Evolutionary conservation across 2,888 invertebrate species (phyloP).

Genomic region (Amiota mariae): DNA sequence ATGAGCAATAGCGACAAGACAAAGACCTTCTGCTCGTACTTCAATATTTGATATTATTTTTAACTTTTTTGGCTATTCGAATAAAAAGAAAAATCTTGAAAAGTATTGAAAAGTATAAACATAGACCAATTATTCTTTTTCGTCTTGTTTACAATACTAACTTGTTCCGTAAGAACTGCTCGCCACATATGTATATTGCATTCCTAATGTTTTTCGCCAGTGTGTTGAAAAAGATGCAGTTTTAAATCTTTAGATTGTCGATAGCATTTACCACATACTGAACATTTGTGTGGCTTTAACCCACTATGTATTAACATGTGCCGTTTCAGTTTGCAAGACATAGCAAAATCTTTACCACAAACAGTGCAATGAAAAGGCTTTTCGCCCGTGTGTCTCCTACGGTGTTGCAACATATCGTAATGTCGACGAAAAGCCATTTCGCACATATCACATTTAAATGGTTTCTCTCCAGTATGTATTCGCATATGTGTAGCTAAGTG

Average conservation of each 20-base stretch:
- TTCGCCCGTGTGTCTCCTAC: conserved; percentile 80
- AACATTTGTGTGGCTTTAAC: conserved; percentile 77
- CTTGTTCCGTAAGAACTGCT: conserved; percentile 77
- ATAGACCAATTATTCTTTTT: conserved; percentile 78
- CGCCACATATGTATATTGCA: conserved; percentile 67
- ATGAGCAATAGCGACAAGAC: too few relatives aligned
- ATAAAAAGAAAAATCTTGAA: too few relatives aligned
- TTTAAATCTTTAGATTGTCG: conserved; percentile 82
- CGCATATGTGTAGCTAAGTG: conserved; percentile 80
- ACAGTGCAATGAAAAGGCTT: conserved; percentile 78
- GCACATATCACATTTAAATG: conserved; percentile 77
- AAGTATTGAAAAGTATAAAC: too few relatives aligned
- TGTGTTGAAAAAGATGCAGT: conserved; percentile 80
- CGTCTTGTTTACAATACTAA: conserved; percentile 78
- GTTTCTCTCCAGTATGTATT: conserved; percentile 75
- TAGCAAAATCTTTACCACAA: conserved; percentile 77
- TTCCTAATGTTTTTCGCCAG: conserved; percentile 73
- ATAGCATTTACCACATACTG: conserved; percentile 75
- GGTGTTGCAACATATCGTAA: conserved; percentile 78
- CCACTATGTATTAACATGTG: conserved; percentile 77
- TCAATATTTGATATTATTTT: too few relatives aligned
- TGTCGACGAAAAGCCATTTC: conserved; percentile 77
- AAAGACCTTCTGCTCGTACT: too few relatives aligned
- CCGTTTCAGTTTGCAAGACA: conserved; percentile 72
- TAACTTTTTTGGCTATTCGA: too few relatives aligned